A percentile compares a stretch with the other conserved stretches of the same genome.
phyloP scores from a whole-genome alignment of 2,888 invertebrate species.

The Sycophila texana region DNA sequence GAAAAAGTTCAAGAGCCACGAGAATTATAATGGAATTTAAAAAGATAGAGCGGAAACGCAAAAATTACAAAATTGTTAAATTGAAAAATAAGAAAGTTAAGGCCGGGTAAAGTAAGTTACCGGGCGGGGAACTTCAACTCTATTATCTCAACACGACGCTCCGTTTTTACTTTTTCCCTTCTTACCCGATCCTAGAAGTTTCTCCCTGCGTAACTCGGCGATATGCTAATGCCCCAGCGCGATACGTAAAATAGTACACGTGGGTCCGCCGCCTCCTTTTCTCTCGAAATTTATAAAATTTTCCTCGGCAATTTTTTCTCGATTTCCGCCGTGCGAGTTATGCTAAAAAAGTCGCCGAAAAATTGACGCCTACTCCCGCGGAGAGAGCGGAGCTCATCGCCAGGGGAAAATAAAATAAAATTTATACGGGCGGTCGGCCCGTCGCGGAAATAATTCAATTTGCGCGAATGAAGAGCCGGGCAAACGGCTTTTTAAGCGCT shows the following conservation, averaged over 20 bases:
- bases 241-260: background rate
- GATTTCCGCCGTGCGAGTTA: background rate
- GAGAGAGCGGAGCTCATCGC: background rate
- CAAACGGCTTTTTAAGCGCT: slow-evolving; percentile 40
- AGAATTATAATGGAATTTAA: no score
- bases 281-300: slow-evolving; percentile 1
- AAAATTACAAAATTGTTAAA: slow-evolving; percentile 3
- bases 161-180: slow-evolving; percentile 9
- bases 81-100: slow-evolving; percentile 19
- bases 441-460: slow-evolving; percentile 15
- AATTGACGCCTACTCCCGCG: background rate
- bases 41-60: no score
- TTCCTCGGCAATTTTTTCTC: background rate
- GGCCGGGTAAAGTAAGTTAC: slow-evolving; percentile 12
- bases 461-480: slow-evolving; percentile 20
- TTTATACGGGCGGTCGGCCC: background rate
- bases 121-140: slow-evolving; percentile 23
- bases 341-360: background rate
- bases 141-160: slow-evolving; percentile 20
- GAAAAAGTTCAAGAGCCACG: no score
- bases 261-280: background rate
- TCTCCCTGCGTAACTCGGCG: background rate
- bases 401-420: background rate
- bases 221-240: slow-evolving; percentile 5
- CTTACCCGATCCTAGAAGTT: background rate